Evolutionary conservation across 37 sponge, comb jelly and placozoan species (phyloP), one percentile per base, ranked within the genome.

Genomic region (Hormiphora californensis): DNA sequence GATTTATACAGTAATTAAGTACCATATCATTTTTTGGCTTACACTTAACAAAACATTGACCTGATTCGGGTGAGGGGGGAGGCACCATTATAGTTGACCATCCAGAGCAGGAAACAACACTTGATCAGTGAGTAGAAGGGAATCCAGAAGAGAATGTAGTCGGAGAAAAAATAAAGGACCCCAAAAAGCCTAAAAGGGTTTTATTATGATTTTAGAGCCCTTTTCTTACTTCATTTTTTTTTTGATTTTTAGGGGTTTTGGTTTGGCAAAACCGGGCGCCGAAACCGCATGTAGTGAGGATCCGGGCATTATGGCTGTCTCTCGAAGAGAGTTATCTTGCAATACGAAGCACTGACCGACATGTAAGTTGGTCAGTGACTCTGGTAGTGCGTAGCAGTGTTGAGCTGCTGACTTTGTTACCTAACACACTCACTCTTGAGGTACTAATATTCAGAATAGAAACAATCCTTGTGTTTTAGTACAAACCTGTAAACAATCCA

Each of bases 401-500:
- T 57, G 61, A 57, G 61, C 61, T 57, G 61, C 61, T 57, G 27
- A 57, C 61, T 57, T 57, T 57, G 61, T 57, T 28, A 57, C 17
- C 7, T 57, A 57, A 12, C n/a, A 4, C 3, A 21, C 5, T 4
- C 23, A 5, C 5, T 19, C 7, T 28, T 21, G 27, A 57, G 9
- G 61, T 19, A 19, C 23, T 15, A 57, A 5, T 4, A 5, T 57
- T 57, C 23, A 25, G 27, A 4, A 57, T 15, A 57, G 27, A 57
- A 57, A 28, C n/a, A 28, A 28, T 57, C 61, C 61, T 57, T 57
- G 61, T 57, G 61, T 57, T 57, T 57, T 5, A 57, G 3, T 65
- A 34, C 9, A 41, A 43, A 73, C 44, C 81, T 73, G 81, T 73
- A 73, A 21, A 73, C 81, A 73, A 73, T 73, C 81, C 81, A 73